Evolutionary conservation across 1,140 invertebrate genomes (phyloP).

Genomic region (Meloidogyne chitwoodi): DNA sequence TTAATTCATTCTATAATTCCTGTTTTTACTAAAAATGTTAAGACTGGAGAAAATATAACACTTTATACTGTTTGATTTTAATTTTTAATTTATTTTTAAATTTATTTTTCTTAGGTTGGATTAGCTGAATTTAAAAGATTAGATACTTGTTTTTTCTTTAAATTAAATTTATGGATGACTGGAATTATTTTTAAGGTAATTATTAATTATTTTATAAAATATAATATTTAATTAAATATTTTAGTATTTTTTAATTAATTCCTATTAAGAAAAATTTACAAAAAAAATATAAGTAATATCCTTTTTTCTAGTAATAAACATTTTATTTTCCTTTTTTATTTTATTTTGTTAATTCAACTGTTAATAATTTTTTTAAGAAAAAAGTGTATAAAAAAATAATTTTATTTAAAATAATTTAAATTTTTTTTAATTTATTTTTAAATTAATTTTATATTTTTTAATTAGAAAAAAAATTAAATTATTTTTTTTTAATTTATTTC

Average conservation of each 20-base stretch:
- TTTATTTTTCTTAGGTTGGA: constrained; percentile 31
- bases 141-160: constrained; percentile 48
- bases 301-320: too few relatives aligned
- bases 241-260: too few relatives aligned
- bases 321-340: too few relatives aligned
- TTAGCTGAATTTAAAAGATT: constrained; percentile 45
- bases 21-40: constrained; percentile 19
- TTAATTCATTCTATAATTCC: constrained; percentile 48
- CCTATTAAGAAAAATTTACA: background rate
- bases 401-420: too few relatives aligned
- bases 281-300: too few relatives aligned
- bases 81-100: background rate
- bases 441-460: too few relatives aligned
- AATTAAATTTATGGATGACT: constrained; percentile 47
- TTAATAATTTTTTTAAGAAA: too few relatives aligned
- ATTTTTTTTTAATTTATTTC: too few relatives aligned
- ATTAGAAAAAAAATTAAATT: too few relatives aligned
- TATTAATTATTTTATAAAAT: background rate
- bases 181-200: constrained; percentile 46
- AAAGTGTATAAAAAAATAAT: too few relatives aligned
- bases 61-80: constrained; percentile 32
- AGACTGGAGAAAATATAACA: constrained; percentile 7
- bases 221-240: background rate
- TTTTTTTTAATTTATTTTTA: too few relatives aligned
- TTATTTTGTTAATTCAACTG: too few relatives aligned